Conservation (phyloP, 2,888 invertebrate species). For the Xiphydria camelus region DNA sequence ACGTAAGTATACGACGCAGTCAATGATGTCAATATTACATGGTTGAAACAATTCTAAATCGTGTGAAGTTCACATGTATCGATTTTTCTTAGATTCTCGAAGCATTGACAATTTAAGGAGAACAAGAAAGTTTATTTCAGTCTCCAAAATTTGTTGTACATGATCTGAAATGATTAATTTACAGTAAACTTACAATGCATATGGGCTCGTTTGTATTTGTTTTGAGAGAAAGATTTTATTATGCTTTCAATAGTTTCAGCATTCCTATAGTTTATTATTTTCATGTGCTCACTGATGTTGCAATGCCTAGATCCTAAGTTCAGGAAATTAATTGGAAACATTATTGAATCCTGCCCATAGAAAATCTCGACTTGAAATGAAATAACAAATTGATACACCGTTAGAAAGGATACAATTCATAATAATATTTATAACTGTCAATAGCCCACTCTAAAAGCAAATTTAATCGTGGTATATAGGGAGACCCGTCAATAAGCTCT, state of each 20-base stretch:
- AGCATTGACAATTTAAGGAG: neutral
- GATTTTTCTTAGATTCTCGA: no score
- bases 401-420: conserved; percentile 38
- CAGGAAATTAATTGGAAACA: conserved; percentile 4
- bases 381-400: neutral
- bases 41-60: no score
- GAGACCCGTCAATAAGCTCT: conserved; percentile 40
- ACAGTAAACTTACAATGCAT: conserved; percentile 36
- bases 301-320: conserved; percentile 17
- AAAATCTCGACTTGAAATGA: neutral
- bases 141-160: no score
- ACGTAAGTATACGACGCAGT: no score
- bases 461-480: conserved; percentile 38
- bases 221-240: conserved; percentile 29
- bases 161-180: no score
- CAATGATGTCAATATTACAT: no score
- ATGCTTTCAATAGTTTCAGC: conserved; percentile 33
- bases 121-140: no score
- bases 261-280: conserved; percentile 35
- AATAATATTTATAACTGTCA: conserved; percentile 33
- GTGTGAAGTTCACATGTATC: no score
- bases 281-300: conserved; percentile 23
- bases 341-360: neutral
- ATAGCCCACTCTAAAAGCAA: conserved; percentile 43
- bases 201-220: conserved; percentile 21